Conservation (phyloP, 2,113 vertebrate genomes). For the Pseudopipra pipra region DNA sequence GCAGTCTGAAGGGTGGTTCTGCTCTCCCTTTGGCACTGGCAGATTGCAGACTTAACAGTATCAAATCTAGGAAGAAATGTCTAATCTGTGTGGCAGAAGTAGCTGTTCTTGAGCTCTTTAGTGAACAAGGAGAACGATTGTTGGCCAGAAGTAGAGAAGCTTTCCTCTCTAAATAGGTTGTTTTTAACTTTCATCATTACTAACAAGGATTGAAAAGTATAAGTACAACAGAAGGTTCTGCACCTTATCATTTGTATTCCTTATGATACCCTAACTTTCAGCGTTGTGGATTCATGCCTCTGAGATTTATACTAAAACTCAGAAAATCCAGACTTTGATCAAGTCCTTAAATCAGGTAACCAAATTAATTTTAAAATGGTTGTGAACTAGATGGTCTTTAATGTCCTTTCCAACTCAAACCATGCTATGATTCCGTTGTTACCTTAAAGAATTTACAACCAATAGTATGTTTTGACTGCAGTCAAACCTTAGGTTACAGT, state of each 20-base stretch:
- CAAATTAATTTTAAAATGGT: not conserved
- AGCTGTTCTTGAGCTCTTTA: not conserved
- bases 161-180: not conserved
- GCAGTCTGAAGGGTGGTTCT: not conserved
- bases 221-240: not conserved
- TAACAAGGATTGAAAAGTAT: not conserved
- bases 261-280: not conserved
- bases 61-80: conserved; percentile 12
- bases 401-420: not conserved
- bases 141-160: not conserved
- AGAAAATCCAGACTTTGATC: not conserved
- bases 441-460: not conserved
- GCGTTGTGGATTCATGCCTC: not conserved
- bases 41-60: not conserved
- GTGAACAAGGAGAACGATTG: not conserved
- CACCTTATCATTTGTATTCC: not conserved
- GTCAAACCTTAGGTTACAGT: not conserved
- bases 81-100: not conserved
- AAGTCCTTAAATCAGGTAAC: not conserved
- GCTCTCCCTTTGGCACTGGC: not conserved
- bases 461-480: not conserved
- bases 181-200: not conserved
- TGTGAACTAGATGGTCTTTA: not conserved
- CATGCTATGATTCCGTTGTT: not conserved
- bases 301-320: not conserved